Evolutionary conservation across 2,888 invertebrate species (phyloP), one percentile per base, ranked within the genome.

Genomic region (Tridacna crocea): DNA sequence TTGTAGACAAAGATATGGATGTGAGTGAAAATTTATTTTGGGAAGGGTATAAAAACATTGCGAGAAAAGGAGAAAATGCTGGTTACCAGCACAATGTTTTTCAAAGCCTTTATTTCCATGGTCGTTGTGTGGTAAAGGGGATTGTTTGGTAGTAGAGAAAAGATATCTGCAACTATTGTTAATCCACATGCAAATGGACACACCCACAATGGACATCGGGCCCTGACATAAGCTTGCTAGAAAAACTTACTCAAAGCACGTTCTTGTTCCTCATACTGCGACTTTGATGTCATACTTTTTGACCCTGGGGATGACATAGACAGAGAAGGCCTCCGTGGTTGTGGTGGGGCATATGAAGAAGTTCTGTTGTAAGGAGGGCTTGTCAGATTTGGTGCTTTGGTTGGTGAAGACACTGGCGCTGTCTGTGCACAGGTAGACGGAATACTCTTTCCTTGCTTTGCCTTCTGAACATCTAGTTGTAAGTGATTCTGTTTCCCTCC

Each of bases 231-330:
- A n/a, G n/a, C n/a, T n/a, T n/a, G n/a, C n/a, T n/a, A n/a, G n/a
- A n/a, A n/a, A 48, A 6, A 80, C 85, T 75, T 82, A 85, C 85
- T 65, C 46, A 77, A 77, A 15, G 74, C 77, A 26, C 66, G 63
- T 19, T 83, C 85, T 24, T 83, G 85, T 66, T 81, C 75, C 24
- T 85, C 85, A 65, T 66, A 81, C 72, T 77, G 79, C 19, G 79
- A 83, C 51, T 65, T 80, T 10, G 80, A 68, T 13, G 77, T 79
- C 22, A 27, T 2, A 47, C 51, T 51, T 24, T 13, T 70, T 24
- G 81, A 72, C 17, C 75, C 48, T 1, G 47, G n/a, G 11, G 58
- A 61, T n/a, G 73, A 15, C 15, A 66, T 8, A 4, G 75, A 58
- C 11, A 17, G 19, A 17, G 26, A 68, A n/a, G 11, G 22, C 19